A percentile compares a stretch with the other conserved stretches of the same genome.
These are phyloP conservation scores for Bos javanicus DNA, from an alignment of 2,113 vertebrate genomes.

Conservation along the genomic window DNA sequence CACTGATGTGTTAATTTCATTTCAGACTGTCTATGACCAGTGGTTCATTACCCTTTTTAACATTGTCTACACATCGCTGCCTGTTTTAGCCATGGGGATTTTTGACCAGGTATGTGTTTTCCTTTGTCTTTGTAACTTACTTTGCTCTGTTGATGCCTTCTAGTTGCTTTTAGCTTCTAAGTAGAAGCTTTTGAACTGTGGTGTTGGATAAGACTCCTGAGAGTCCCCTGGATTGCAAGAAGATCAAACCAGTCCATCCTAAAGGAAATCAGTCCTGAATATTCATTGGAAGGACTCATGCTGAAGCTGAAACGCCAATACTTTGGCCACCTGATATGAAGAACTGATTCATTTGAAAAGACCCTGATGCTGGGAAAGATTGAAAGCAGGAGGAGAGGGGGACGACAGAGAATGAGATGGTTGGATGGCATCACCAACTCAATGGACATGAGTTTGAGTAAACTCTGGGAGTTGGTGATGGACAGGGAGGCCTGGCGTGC, in stretches of 20 bases:
- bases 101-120: constrained; percentile 86
- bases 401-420: not conserved
- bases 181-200: not conserved
- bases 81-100: constrained; percentile 88
- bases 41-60: constrained; percentile 92
- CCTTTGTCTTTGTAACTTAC: not conserved
- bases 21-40: constrained; percentile 90
- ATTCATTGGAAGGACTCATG: not conserved
- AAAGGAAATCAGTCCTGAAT: not conserved
- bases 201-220: not conserved
- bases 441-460: not conserved
- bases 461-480: not conserved
- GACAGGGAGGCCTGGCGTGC: not conserved
- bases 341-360: not conserved
- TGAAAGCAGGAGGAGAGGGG: not conserved
- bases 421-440: not conserved
- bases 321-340: not conserved
- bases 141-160: not conserved
- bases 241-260: not conserved
- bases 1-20: constrained; percentile 31
- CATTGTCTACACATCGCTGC: constrained; percentile 88
- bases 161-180: not conserved
- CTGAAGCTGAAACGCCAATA: not conserved
- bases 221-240: not conserved
- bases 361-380: not conserved